Evolutionary conservation across 1,140 invertebrate species (phyloP).

Genomic region (Lethocerus indicus): DNA sequence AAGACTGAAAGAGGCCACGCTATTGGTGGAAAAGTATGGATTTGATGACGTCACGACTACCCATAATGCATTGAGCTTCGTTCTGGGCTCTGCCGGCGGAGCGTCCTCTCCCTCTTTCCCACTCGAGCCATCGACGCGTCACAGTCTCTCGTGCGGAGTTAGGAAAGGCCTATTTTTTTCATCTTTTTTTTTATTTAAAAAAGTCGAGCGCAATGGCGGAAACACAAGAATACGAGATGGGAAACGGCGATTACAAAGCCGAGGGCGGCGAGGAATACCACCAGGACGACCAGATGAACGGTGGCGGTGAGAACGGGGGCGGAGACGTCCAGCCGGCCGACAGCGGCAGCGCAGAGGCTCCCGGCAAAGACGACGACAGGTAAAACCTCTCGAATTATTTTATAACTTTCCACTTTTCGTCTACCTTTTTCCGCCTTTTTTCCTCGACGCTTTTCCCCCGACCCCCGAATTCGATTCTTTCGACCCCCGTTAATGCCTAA

Average conservation of each 20-base stretch:
- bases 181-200: slow-evolving; percentile 3
- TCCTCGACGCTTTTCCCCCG: too few relatives aligned
- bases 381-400: slow-evolving; percentile 23
- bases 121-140: too few relatives aligned
- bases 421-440: slow-evolving; percentile 3
- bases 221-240: slow-evolving; percentile 13
- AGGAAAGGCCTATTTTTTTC: slow-evolving; percentile 1
- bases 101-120: too few relatives aligned
- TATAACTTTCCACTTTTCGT: background rate
- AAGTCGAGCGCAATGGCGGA: too few relatives aligned
- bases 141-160: too few relatives aligned
- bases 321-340: slow-evolving; percentile 38
- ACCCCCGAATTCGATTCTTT: too few relatives aligned
- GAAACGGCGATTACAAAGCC: slow-evolving; percentile 1
- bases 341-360: slow-evolving; percentile 41
- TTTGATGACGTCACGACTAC: too few relatives aligned
- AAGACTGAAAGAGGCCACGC: too few relatives aligned
- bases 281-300: slow-evolving; percentile 35
- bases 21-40: too few relatives aligned
- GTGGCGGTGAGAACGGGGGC: slow-evolving; percentile 36
- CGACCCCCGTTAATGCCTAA: too few relatives aligned
- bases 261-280: slow-evolving; percentile 13
- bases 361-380: slow-evolving; percentile 56
- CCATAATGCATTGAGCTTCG: too few relatives aligned
- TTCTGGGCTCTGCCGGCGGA: too few relatives aligned